phyloP scores from a whole-genome alignment of 1,140 invertebrate genomes.

The Drosophila subobscura region DNA sequence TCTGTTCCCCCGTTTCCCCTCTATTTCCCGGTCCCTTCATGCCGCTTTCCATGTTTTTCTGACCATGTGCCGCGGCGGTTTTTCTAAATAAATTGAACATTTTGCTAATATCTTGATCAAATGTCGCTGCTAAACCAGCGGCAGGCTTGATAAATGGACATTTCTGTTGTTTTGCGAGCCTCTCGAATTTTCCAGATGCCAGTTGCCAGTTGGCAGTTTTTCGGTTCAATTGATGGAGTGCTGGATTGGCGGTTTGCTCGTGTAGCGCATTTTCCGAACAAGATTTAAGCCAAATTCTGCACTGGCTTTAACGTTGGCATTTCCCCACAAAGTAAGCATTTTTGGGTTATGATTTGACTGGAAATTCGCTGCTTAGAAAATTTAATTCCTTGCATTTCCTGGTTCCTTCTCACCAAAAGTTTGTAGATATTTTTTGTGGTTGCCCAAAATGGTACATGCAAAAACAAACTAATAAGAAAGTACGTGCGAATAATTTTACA shows the following conservation, averaged over 20 bases:
- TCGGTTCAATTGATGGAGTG: slow-evolving; percentile 20
- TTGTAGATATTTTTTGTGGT: slow-evolving; percentile 16
- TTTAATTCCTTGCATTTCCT: too few relatives aligned
- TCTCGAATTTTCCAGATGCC: slow-evolving; percentile 18
- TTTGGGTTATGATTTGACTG: too few relatives aligned
- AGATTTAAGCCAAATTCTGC: too few relatives aligned
- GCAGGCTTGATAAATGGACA: slow-evolving; percentile 62
- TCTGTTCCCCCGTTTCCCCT: slow-evolving; percentile 17
- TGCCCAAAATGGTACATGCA: slow-evolving; percentile 37
- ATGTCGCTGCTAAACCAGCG: slow-evolving; percentile 41
- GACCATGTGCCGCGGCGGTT: slow-evolving; percentile 46
- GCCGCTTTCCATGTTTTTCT: slow-evolving; percentile 4
- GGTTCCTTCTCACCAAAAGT: slow-evolving; percentile 26
- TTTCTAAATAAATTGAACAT: slow-evolving; percentile 75
- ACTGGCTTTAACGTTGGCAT: too few relatives aligned
- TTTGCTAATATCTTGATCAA: slow-evolving; percentile 74
- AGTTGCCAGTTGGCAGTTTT: slow-evolving; percentile 11
- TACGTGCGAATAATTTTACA: slow-evolving; percentile 73
- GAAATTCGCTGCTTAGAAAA: too few relatives aligned
- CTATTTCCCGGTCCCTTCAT: too few relatives aligned
- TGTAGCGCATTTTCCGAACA: not conserved
- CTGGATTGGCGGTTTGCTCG: slow-evolving; percentile 4
- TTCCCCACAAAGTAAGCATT: too few relatives aligned
- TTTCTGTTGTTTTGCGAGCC: slow-evolving; percentile 29
- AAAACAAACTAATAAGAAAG: slow-evolving; percentile 74